A percentile compares a stretch with the other conserved stretches of the same genome.
Evolutionary conservation across 2,888 invertebrate species (phyloP).

Genomic region (Tinea trinotella): DNA sequence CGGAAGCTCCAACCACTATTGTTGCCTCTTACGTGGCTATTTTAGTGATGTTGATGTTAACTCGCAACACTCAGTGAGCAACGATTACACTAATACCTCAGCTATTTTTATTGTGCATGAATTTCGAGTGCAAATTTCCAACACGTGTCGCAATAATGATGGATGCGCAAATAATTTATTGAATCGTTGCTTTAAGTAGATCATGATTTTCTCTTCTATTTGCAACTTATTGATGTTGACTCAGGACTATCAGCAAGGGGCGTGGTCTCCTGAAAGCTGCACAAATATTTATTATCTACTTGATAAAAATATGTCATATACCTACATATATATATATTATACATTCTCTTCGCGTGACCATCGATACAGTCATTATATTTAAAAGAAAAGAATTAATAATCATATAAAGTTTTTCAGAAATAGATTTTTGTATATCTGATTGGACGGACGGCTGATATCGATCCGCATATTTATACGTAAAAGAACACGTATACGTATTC

Average conservation of each 20-base stretch:
- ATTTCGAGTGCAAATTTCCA: not conserved
- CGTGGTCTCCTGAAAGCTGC: not conserved
- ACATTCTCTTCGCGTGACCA: not conserved
- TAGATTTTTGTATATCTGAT: slow-evolving; percentile 3
- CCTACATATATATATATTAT: not conserved
- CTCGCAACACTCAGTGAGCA: slow-evolving; percentile 3
- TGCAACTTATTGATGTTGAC: not conserved
- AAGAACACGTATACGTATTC: not conserved
- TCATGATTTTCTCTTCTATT: not conserved
- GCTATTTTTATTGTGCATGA: slow-evolving; percentile 16
- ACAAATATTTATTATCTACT: not conserved
- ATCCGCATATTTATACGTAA: not conserved
- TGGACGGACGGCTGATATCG: not conserved
- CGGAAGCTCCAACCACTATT: not conserved
- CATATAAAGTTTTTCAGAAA: not conserved
- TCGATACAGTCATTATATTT: not conserved
- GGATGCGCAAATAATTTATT: not conserved
- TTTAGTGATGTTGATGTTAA: slow-evolving; percentile 5
- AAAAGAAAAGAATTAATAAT: not conserved
- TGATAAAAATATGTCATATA: not conserved
- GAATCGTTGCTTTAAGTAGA: not conserved
- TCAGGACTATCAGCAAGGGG: not conserved
- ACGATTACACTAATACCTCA: not conserved
- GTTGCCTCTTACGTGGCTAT: slow-evolving; percentile 14
- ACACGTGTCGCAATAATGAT: not conserved